Conservation (phyloP, 2,797 vertebrate genomes). For the Enteromius mattozi region DNA sequence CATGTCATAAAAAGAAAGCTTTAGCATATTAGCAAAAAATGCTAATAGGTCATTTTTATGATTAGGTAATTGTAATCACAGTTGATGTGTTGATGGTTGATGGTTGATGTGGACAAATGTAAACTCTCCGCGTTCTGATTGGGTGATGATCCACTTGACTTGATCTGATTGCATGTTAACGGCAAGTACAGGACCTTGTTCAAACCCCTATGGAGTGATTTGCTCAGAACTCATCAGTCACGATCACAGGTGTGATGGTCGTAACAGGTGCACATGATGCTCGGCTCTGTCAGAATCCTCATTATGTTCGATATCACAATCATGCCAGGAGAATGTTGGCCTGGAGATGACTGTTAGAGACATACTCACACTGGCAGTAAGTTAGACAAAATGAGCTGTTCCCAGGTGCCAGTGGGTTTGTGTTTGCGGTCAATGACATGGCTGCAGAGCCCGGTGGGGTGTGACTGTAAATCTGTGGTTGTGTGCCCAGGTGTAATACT, state of each 20-base stretch:
- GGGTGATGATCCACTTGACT: not conserved
- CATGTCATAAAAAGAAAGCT: not conserved
- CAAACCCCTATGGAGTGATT: not conserved
- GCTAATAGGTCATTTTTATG: not conserved
- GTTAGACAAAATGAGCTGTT: not conserved
- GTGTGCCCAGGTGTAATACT: constrained; percentile 55
- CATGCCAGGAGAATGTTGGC: constrained; percentile 9
- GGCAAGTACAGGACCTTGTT: constrained; percentile 9
- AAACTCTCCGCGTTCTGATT: not conserved
- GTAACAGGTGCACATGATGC: constrained; percentile 21
- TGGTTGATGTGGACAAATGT: not conserved
- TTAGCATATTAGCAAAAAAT: not conserved
- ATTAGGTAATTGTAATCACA: not conserved
- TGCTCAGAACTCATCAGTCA: not conserved
- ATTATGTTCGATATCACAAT: not conserved
- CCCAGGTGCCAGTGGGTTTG: constrained; percentile 38
- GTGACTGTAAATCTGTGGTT: constrained; percentile 18
- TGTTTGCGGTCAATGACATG: constrained; percentile 27
- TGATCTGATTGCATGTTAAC: not conserved
- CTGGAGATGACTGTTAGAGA: constrained; percentile 11
- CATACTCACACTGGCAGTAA: constrained; percentile 7
- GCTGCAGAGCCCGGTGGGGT: constrained; percentile 34
- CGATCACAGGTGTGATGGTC: not conserved
- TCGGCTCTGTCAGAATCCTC: not conserved
- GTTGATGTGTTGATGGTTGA: no score